Percentiles rank a stretch among this genome's conserved stretches.
Evolutionary conservation across 2,888 invertebrate genomes (phyloP).

Genomic region (Sthenelais limicola): DNA sequence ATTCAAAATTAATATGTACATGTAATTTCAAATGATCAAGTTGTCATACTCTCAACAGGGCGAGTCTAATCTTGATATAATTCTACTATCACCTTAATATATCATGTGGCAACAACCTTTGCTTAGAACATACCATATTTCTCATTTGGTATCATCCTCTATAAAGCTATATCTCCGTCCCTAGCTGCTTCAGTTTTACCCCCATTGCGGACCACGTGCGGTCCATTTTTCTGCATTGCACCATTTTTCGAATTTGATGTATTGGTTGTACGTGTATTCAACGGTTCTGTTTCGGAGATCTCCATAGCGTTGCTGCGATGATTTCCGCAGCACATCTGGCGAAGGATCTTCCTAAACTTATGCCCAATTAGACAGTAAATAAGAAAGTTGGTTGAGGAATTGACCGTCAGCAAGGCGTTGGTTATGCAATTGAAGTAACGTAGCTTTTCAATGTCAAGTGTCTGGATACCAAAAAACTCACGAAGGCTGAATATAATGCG

Average conservation of each 20-base stretch:
- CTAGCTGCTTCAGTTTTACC: conserved; percentile 21
- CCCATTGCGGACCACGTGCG: conserved; percentile 24
- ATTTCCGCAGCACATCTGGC: conserved; percentile 41
- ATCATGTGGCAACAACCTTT: no score
- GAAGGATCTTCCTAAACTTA: conserved; percentile 51
- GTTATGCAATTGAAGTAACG: conserved; percentile 45
- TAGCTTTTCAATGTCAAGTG: background rate
- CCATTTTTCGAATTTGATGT: conserved; percentile 38
- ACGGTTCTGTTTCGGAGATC: conserved; percentile 46
- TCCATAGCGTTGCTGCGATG: background rate
- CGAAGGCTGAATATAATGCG: conserved; percentile 43
- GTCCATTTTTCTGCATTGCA: conserved; percentile 23
- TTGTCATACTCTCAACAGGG: no score
- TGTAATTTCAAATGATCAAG: no score
- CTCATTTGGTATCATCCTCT: background rate
- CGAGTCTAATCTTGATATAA: no score
- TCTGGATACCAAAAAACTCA: conserved; percentile 16
- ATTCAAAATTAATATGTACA: no score
- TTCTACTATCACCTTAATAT: no score
- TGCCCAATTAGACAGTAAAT: conserved; percentile 52
- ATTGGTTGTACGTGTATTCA: conserved; percentile 41
- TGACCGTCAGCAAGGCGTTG: conserved; percentile 50
- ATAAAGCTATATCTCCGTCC: conserved; percentile 23
- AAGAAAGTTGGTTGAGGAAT: conserved; percentile 52
- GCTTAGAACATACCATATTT: no score